Base-by-base conservation (phyloP, 1,140 invertebrate species). In the Arctopsyche grandis region DNA sequence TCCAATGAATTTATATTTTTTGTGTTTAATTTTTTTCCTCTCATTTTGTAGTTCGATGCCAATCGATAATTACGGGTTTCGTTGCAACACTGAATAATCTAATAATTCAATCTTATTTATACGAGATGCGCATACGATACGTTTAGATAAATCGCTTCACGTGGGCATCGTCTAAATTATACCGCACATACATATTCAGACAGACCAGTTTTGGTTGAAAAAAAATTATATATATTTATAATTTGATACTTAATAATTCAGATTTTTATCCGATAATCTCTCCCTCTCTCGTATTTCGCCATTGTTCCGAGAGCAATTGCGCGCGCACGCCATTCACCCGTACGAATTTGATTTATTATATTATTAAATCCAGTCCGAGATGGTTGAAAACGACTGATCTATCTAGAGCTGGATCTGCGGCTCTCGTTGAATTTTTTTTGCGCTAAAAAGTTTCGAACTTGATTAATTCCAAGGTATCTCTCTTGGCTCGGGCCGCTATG, bases 101-200 rank as follows among this genome's bases (percentile, higher is more conserved):
- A 74, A 74, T 74, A 74, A 74, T 74, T 74, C 71, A 74, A 74
- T 56, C 71, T 24, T 48, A 74, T 74, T 74, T 74, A 74, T 74
- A 66, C 63, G 24, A 52, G 48, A 52, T 66, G 22, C 21, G 19
- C 22, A 19, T 74, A 56, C 48, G 71, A 66, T 66, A 22, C 14
- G 12, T 24, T 19, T 56, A 74, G 71, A 74, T 74, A 74, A 19
- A 74, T 74, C 44, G 44, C 52, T 46, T 46, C 48, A 29, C 48
- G 71, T 74, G 71, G 71, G 71, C 48, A 19, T 12, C 14, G 12
- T 52, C 48, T 29, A 74, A 74, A 74, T 74, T 74, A 74, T 74
- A 52, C 63, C 63, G 21, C 24, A 66, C 16, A 52, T 52, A 52
- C 16, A 52, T 52, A 52, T 52, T 14, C 16, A 46, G 10, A 52